Percentiles rank a stretch among this genome's conserved stretches.
Evolutionary conservation across 2,888 invertebrate genomes (phyloP).

Genomic region (Metalampra italica): DNA sequence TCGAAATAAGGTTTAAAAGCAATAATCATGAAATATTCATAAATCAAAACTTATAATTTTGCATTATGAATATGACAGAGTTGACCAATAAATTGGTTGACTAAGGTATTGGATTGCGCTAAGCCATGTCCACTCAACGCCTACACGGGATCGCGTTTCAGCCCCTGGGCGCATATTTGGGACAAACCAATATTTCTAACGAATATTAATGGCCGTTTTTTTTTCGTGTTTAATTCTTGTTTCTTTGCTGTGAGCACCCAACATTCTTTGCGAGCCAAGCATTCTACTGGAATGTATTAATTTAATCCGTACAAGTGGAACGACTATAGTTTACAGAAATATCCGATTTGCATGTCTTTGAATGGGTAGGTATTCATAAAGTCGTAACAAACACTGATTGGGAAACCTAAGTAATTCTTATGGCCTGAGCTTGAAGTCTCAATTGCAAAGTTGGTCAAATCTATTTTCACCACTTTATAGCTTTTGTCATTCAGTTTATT

Average conservation of each 20-base stretch:
- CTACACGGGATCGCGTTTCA: constrained; percentile 67
- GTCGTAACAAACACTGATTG: too few relatives aligned
- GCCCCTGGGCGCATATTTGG: constrained; percentile 75
- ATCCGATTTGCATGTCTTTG: too few relatives aligned
- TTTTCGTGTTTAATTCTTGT: constrained; percentile 54
- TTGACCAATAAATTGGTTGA: constrained; percentile 38
- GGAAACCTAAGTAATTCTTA: too few relatives aligned
- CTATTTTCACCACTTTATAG: too few relatives aligned
- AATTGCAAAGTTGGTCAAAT: too few relatives aligned
- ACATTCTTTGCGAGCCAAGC: constrained; percentile 49
- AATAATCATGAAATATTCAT: constrained; percentile 28
- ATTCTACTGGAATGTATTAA: constrained; percentile 33
- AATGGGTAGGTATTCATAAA: too few relatives aligned
- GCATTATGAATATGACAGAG: constrained; percentile 42
- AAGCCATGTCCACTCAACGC: constrained; percentile 60
- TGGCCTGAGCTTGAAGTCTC: too few relatives aligned
- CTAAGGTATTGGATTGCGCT: constrained; percentile 40
- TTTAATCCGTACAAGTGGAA: constrained; percentile 1
- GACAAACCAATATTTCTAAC: constrained; percentile 78
- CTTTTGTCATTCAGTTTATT: too few relatives aligned
- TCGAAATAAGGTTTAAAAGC: neutral
- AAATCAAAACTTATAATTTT: constrained; percentile 52
- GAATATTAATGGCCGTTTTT: constrained; percentile 73
- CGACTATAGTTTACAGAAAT: too few relatives aligned
- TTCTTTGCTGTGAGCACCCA: constrained; percentile 38